Evolutionary conservation across 2,797 vertebrate species (phyloP).

Genomic region (Anguilla anguilla): DNA sequence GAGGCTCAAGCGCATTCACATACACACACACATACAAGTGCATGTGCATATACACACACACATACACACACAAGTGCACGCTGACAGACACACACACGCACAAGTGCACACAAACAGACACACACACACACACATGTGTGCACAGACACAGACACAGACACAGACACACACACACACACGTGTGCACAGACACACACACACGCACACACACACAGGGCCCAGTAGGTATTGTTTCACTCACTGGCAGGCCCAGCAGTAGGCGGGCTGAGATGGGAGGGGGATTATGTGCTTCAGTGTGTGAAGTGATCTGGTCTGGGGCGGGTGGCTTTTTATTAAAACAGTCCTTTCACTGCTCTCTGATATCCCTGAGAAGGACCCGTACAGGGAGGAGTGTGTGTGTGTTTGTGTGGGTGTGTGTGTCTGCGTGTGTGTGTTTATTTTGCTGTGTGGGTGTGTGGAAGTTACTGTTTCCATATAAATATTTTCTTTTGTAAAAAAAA

Average conservation of each 20-base stretch:
- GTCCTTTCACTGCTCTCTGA: slow-evolving; percentile 68
- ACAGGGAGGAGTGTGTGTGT: slow-evolving; percentile 16
- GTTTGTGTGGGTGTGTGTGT: not conserved
- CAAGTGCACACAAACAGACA: not conserved
- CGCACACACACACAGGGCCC: not conserved
- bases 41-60: not conserved
- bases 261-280: slow-evolving; percentile 54
- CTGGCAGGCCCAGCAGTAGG: slow-evolving; percentile 53
- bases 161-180: slow-evolving; percentile 23
- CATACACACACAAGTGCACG: not conserved
- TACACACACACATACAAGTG: not conserved
- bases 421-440: not conserved
- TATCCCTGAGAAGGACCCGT: slow-evolving; percentile 76
- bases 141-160: slow-evolving; percentile 25
- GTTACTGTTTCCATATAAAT: not conserved
- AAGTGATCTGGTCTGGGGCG: slow-evolving; percentile 66
- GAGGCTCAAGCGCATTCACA: not conserved
- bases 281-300: slow-evolving; percentile 69
- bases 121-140: not conserved
- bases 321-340: slow-evolving; percentile 69
- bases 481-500: not conserved
- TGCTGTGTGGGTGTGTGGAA: not conserved
- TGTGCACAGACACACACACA: not conserved
- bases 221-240: slow-evolving; percentile 60
- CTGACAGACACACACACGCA: not conserved